Conservation (phyloP, 2,888 invertebrate genomes). For the Spodoptera littoralis region DNA sequence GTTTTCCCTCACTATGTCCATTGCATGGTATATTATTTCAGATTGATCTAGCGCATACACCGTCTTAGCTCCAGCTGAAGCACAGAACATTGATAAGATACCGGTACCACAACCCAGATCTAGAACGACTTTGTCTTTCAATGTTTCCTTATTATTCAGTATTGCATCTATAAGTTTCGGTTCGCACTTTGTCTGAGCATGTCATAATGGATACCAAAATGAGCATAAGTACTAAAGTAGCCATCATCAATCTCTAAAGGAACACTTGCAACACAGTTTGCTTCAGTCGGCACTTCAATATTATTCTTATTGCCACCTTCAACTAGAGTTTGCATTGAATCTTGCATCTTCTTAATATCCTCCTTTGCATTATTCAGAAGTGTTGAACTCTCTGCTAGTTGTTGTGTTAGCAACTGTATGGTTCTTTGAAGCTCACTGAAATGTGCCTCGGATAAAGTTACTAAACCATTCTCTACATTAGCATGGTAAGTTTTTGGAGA, state of each 20-base stretch:
- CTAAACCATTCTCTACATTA: slow-evolving; percentile 90
- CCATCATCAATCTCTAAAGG: slow-evolving; percentile 91
- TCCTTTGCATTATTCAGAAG: slow-evolving; percentile 89
- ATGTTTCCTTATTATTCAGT: slow-evolving; percentile 91
- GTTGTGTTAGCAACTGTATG: slow-evolving; percentile 87
- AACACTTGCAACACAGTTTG: slow-evolving; percentile 82
- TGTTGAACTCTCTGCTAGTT: slow-evolving; percentile 89
- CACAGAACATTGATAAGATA: slow-evolving; percentile 99
- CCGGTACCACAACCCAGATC: slow-evolving; percentile 99
- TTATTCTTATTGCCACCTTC: slow-evolving; percentile 72
- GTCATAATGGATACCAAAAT: slow-evolving; percentile 97
- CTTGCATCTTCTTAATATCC: slow-evolving; percentile 89
- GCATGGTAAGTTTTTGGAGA: slow-evolving; percentile 87
- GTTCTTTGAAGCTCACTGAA: slow-evolving; percentile 89
- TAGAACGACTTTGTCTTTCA: slow-evolving; percentile 94
- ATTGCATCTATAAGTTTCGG: slow-evolving; percentile 96
- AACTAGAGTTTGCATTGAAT: slow-evolving; percentile 88
- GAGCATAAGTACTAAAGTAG: slow-evolving; percentile 95
- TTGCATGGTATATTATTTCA: slow-evolving; percentile 97
- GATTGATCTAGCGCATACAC: slow-evolving; percentile 99
- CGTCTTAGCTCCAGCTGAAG: slow-evolving; percentile 96
- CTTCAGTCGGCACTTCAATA: slow-evolving; percentile 59
- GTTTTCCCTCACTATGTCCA: slow-evolving; percentile 97
- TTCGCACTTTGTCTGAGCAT: slow-evolving; percentile 97
- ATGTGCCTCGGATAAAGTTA: slow-evolving; percentile 89